Conservation (phyloP, 2,888 invertebrate genomes). For the Synanthedon myopaeformis region DNA sequence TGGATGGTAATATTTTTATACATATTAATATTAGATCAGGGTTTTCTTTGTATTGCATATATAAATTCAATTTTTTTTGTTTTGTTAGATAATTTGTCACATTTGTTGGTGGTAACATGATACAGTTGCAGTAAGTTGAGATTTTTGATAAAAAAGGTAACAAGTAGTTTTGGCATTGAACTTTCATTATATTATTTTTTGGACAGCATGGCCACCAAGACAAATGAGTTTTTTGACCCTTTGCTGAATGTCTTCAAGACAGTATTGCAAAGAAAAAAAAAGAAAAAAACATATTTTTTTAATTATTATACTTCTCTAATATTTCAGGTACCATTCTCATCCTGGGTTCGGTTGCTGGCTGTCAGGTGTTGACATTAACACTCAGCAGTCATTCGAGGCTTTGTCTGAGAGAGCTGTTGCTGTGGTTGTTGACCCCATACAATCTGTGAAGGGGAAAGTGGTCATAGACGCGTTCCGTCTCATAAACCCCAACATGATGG, state of each 20-base stretch:
- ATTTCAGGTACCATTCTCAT: conserved; percentile 92
- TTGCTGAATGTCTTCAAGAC: no score
- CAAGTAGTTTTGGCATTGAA: no score
- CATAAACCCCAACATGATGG: conserved; percentile 99
- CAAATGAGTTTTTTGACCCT: no score
- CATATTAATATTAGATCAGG: background rate
- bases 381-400: conserved; percentile 99
- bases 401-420: conserved; percentile 98
- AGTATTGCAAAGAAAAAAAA: no score
- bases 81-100: background rate
- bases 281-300: no score
- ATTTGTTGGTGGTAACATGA: background rate
- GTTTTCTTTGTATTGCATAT: background rate
- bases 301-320: background rate
- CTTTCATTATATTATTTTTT: no score
- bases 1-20: conserved; percentile 72
- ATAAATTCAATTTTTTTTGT: background rate
- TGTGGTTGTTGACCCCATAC: conserved; percentile 99
- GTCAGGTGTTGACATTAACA: conserved; percentile 99
- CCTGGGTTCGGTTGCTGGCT: conserved; percentile 99
- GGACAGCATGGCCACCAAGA: no score
- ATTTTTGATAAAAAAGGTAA: no score
- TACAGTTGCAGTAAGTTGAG: no score
- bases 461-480: conserved; percentile 99
- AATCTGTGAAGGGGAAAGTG: conserved; percentile 98